Evolutionary conservation across 2,113 vertebrate species (phyloP), one percentile per base, ranked within the genome.

Genomic region (Seriola dumerili): DNA sequence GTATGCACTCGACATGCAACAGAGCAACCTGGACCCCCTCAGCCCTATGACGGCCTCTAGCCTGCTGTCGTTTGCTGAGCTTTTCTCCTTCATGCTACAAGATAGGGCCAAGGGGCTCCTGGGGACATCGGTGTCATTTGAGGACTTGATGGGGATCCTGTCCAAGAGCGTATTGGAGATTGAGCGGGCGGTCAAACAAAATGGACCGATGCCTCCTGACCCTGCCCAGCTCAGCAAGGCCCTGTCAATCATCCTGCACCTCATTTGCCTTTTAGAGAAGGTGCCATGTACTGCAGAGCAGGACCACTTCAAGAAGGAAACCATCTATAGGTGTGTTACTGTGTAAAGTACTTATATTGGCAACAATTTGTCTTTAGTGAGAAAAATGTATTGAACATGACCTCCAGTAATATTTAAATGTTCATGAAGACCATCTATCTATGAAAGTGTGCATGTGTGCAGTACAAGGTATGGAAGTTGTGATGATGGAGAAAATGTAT

Each of bases 41-140:
- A 99, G 98, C 85, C 98, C 98, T 64, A 99, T 99, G 97, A 99
- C 98, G 0, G 97, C 98, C 65, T 99, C 98, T 92, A 99, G 98
- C 88, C 95, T 99, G 65, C 92, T 99, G 0, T 99, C 98, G 0
- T 99, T 99, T 62, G 98, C 98, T 14, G 98, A 99, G 90, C 97
- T 99, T 9, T 99, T 99, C 93, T 99, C 98, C 75, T 99, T 99
- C 93, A 99, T 99, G 98, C 95, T 99, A n/a, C 98, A 99, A 92
- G 98, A 99, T 84, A 94, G 97, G 57, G 97, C 98, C 78, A 99
- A 99, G 91, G 98, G 98, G 59, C 95, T 99, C 1, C 93, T 99
- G 84, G 97, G 98, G 16, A 98, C 97, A 29, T 97, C 97, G 0
- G 97, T 99, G 77, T 98, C 97, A 8, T 99, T 99, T 91, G 96